A percentile compares a stretch with the other conserved stretches of the same genome.
Conservation (phyloP, 1,140 invertebrate species). For the Pristionchus pacificus region DNA sequence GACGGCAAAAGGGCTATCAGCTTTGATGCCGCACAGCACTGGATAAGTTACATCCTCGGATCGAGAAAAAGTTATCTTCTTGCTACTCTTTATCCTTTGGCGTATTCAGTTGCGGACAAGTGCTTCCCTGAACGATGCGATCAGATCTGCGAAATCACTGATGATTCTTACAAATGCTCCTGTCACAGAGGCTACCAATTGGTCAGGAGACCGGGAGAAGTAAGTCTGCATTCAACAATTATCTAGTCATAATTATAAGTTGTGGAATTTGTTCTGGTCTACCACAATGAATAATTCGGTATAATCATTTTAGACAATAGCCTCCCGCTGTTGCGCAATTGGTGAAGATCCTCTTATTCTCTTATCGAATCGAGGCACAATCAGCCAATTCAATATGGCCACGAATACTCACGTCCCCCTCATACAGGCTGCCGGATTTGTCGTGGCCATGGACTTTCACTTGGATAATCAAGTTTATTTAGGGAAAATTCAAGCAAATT, state of each 20-base stretch:
- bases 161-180: conserved; percentile 85
- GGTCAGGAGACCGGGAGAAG: conserved; percentile 69
- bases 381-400: conserved; percentile 45
- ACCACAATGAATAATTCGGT: no score
- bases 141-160: conserved; percentile 67
- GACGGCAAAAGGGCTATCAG: no score
- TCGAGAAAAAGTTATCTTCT: no score
- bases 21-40: no score
- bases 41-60: no score
- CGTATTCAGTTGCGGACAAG: no score
- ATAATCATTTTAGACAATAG: no score
- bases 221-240: no score
- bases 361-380: conserved; percentile 40
- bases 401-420: conserved; percentile 52
- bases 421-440: conserved; percentile 49
- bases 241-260: no score
- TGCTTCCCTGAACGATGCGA: conserved; percentile 81
- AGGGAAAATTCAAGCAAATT: not conserved
- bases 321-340: conserved; percentile 44
- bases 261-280: no score
- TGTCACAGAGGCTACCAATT: conserved; percentile 78
- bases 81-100: no score
- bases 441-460: conserved; percentile 54
- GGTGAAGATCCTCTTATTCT: conserved; percentile 52
- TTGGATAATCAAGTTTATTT: conserved; percentile 12